Evolutionary conservation across 2,113 vertebrate genomes (phyloP), one percentile per base, ranked within the genome.

Genomic region (Chlamydotis undulata): DNA sequence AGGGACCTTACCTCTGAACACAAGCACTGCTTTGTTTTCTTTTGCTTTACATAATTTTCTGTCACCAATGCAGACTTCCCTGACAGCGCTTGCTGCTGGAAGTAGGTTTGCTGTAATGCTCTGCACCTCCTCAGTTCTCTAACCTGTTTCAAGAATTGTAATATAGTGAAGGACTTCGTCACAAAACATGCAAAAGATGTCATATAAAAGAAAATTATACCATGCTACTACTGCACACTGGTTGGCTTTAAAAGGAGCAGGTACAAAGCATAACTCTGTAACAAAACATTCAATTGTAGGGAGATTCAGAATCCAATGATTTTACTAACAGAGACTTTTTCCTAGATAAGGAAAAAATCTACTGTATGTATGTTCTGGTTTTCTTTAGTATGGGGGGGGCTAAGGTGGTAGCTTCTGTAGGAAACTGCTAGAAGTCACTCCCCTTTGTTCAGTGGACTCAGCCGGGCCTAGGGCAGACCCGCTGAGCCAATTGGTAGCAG

Each of bases 161-260:
- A 39, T 8, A 19, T 6, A 82, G 60, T 14, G 18, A 73, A 14
- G 26, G 21, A 73, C 12, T 43, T 56, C 18, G 12, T 37, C 50
- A 67, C 1, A 71, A 39, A 49, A 49, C 9, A n/a, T 1, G 0
- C 28, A 76, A 60, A 87, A 70, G 31, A 47, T 39, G 14, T 15
- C 3, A 1, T 28, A 21, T 23, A 41, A 57, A 50, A 74, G 8
- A 57, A 86, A 57, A 89, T 49, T 14, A 49, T 41, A 43, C 14
- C 6, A 12, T 0, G 0, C 6, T 23, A 60, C 6, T 28, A 55
- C 26, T 55, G 29, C 28, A 82, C 10, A 23, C 9, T 19, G 39
- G 53, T 7, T 35, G 7, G 21, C 43, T 79, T 85, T 52, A 45
- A 76, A 83, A 81, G n/a, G 6, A 64, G 10, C 11, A 85, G 37